Conservation (phyloP, 2,113 vertebrate species). For the Eonycteris spelaea region DNA sequence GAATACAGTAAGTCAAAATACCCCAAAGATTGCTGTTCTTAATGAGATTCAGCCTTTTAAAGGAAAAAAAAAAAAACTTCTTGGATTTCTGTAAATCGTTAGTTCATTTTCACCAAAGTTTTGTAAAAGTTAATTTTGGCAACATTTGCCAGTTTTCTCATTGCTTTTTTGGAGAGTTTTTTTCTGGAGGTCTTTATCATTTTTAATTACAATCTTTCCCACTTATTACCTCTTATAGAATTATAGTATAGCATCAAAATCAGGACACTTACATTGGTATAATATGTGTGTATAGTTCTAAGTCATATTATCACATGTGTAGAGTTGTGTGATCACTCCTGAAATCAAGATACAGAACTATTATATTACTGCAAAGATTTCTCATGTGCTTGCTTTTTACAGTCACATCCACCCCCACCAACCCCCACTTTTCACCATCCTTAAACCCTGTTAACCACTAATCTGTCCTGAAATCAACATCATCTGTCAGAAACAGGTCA, state of each 20-base stretch:
- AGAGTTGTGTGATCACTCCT: background rate
- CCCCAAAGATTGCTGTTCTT: background rate
- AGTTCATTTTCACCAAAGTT: background rate
- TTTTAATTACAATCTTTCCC: background rate
- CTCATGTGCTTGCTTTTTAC: background rate
- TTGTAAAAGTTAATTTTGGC: background rate
- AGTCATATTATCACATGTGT: background rate
- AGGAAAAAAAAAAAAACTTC: too few relatives aligned
- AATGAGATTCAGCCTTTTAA: background rate
- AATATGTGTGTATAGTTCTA: background rate
- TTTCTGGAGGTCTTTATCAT: too few relatives aligned
- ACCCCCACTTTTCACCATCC: background rate
- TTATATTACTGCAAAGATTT: background rate
- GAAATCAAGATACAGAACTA: background rate
- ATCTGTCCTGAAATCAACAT: background rate
- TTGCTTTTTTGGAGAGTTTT: background rate
- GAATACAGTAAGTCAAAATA: background rate
- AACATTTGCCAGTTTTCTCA: background rate
- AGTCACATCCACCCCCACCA: background rate
- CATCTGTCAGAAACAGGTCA: background rate
- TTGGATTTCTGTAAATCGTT: background rate
- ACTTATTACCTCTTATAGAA: background rate
- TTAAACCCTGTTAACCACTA: too few relatives aligned
- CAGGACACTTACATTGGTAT: background rate
- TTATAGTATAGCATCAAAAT: background rate